Conservation (phyloP, 2,797 vertebrate genomes). For the Capromys pilorides region DNA sequence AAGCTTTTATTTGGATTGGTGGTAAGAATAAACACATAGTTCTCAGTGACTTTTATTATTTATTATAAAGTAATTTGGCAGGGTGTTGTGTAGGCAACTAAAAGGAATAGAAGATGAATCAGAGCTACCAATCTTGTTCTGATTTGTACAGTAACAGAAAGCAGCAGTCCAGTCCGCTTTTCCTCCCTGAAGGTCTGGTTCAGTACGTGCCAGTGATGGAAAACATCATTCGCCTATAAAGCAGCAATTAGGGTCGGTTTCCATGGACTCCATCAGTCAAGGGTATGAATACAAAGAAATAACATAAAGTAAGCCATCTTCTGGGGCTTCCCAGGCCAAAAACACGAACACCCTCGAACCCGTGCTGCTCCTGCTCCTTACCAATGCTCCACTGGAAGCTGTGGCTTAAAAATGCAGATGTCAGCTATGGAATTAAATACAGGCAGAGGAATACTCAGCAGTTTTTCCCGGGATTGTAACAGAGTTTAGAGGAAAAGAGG, state of each 20-base stretch:
- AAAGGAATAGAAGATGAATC: conserved; percentile 86
- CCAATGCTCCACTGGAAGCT: conserved; percentile 47
- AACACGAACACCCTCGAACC: conserved; percentile 74
- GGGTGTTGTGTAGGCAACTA: conserved; percentile 83
- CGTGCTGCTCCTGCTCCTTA: conserved; percentile 73
- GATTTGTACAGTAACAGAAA: conserved; percentile 88
- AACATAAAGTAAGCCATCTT: conserved; percentile 81
- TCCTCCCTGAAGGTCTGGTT: conserved; percentile 86
- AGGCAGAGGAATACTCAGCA: conserved; percentile 36
- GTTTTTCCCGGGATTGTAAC: neutral
- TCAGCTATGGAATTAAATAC: conserved; percentile 76
- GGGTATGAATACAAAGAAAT: conserved; percentile 78
- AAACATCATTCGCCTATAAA: conserved; percentile 87
- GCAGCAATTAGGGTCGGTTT: conserved; percentile 85
- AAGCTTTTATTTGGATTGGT: conserved; percentile 69
- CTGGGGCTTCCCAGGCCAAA: conserved; percentile 75
- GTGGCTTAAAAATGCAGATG: conserved; percentile 85
- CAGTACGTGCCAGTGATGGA: conserved; percentile 88
- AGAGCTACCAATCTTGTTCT: conserved; percentile 86
- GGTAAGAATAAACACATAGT: conserved; percentile 78
- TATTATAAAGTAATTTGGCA: conserved; percentile 85
- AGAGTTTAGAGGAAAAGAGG: neutral
- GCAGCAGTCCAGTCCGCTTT: conserved; percentile 82
- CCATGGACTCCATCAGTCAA: conserved; percentile 84
- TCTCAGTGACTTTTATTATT: conserved; percentile 82